Evolutionary conservation across 2,113 vertebrate species (phyloP), one percentile per base, ranked within the genome.

Genomic region (Laterallus jamaicensis): DNA sequence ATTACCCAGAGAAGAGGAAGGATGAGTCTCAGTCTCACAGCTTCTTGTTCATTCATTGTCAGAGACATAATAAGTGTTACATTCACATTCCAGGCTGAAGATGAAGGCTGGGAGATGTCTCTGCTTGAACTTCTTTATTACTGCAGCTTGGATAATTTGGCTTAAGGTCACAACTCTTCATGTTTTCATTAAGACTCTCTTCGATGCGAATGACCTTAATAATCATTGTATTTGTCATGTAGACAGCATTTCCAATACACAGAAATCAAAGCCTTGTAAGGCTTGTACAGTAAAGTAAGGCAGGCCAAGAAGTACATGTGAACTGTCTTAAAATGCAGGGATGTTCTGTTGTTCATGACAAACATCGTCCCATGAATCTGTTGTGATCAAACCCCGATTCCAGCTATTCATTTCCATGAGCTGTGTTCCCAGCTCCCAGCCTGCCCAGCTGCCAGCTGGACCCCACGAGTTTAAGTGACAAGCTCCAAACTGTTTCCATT

Each of bases 401-500:
- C 50, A 69, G 40, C 31, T 52, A 15, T 22, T 76, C 14, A 19
- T 59, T 69, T 64, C 74, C 31, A 11, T 10, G 11, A 67, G n/a
- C 56, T 28, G 9, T 25, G 35, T 14, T 55, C 69, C 55, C 69
- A 63, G 44, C 32, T 76, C 47, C 55, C 54, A n/a, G 20, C 21
- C 32, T 29, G 18, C 7, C 63, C 70, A 39, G 62, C 39, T 55
- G 62, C 56, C 70, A 70, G 50, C 32, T 52, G 75, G 55, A 52
- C 24, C 16, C 17, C 22, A 16, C 3, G 9, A 60, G 22, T 64
- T 68, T 26, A 42, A 64, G 50, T 19, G 75, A 75, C 31, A n/a
- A 84, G 35, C 26, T 74, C 74, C 0, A 0, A n/a, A 32, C 11
- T 40, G 10, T 40, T 76, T 31, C 81, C 3, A 0, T 2, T 63